Base-by-base conservation (phyloP, 92 coral and sea anemone genomes). In the Pocillopora grandis region DNA sequence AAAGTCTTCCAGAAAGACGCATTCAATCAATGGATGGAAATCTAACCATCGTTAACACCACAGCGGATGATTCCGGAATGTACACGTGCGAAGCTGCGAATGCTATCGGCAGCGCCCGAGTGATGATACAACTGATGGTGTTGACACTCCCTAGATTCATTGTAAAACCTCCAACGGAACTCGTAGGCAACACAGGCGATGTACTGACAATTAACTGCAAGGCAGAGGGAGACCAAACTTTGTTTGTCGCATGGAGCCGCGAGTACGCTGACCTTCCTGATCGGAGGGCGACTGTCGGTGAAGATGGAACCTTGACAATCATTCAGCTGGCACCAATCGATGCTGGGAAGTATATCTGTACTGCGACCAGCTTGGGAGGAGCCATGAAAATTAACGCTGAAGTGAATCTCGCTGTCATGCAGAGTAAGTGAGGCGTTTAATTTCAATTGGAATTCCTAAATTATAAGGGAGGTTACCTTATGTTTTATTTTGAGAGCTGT, bases 331-430 rank as follows among this genome's bases (percentile, higher is more conserved):
- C 79, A 9, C 77, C 94, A 17, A 77, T 67, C 48, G 94, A 91
- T 79, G 84, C 92, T 75, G 94, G 94, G 71, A 86, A 84, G 66
- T 91, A 91, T 76, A 74, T 88, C n/a, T 91, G 94, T 78, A 85
- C 80, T 36, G 85, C 90, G 33, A 77, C 76, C 35, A 88, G 87
- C 65, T 83, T 88, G 65, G 94, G 92, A 33, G 94, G 94, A 9
- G 84, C 87, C 27, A 76, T 88, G 60, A 85, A 70, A 71, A 78
- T 64, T 16, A 84, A 84, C 57, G 88, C 94, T 33, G 81, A 76
- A 31, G 72, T 86, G 49, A 89, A 76, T 42, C 85, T 91, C 19
- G 72, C 73, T 61, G 90, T 91, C 0, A 64, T 91, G 27, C 72
- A 87, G 55, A 88, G 94, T 91, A 64, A 86, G 94, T 78, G 52